Evolutionary conservation across 2,113 vertebrate species (phyloP), one percentile per base, ranked within the genome.

Genomic region (Silurus glanis): DNA sequence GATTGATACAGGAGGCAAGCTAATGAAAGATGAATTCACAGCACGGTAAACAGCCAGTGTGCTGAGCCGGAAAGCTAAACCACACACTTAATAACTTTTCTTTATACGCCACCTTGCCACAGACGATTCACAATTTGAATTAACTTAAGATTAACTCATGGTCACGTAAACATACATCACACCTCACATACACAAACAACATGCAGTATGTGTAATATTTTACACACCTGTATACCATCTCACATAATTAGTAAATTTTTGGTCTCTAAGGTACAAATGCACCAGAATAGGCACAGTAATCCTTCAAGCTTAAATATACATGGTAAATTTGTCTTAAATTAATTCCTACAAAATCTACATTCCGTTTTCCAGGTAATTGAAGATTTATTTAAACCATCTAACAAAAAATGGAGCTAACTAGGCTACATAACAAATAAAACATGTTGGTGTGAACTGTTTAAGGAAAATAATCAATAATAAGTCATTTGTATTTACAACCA

Each of bases 1-100:
- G 91, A 91, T 86, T 91, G 92, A 93, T 92, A 89, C 85, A 80
- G 89, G 90, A 91, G 91, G 91, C 86, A 87, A 88, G 90, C 89
- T 92, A 91, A 94, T 93, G 83, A 94, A 94, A 94, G 90, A 94
- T 94, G 91, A 92, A 94, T 94, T 89, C 90, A 88, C 86, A 28
- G 69, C 78, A 49, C 88, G 76, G 89, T 92, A 93, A 91, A 91
- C 92, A 93, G 93, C 92, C 92, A 85, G 82, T 90, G 91, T 62
- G 59, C 71, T 88, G 84, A 83, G 80, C 80, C 64, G 8, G 45
- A 82, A 82, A 83, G 47, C 45, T 58, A 37, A 78, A 53, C 69
- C 64, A 82, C 58, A 51, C 69, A 25, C 69, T 55, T 62, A 21
- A 64, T 55, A 67, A 61, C 21, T 49, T 83, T 75, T 16, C 53